Evolutionary conservation across 1,140 invertebrate species (phyloP).

Genomic region (Drosophila lacteicornis): DNA sequence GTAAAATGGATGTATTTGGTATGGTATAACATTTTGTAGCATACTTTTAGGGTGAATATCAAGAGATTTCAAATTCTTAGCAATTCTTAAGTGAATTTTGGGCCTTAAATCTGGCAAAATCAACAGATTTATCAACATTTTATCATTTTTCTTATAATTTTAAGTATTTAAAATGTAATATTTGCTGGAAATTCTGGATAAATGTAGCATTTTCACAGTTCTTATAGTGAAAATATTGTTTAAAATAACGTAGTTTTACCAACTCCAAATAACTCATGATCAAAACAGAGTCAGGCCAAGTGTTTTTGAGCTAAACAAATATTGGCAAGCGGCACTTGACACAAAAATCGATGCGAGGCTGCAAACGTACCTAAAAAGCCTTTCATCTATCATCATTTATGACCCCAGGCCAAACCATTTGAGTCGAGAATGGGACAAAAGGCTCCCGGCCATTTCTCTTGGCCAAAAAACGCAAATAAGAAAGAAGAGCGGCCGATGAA

Average conservation of each 20-base stretch:
- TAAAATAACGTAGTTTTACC: not conserved
- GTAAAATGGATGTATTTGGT: too few relatives aligned
- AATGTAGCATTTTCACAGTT: too few relatives aligned
- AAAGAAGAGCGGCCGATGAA: conserved; percentile 38
- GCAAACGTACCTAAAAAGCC: conserved; percentile 19
- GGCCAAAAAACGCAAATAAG: conserved; percentile 58
- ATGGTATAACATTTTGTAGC: not conserved
- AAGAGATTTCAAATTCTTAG: not conserved
- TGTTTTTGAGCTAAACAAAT: conserved; percentile 34
- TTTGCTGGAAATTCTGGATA: too few relatives aligned
- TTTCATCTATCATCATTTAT: conserved; percentile 50
- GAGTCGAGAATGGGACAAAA: conserved; percentile 17
- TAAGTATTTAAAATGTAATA: too few relatives aligned
- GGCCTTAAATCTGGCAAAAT: too few relatives aligned
- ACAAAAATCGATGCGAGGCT: conserved; percentile 22
- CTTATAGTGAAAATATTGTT: too few relatives aligned
- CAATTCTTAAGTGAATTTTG: too few relatives aligned
- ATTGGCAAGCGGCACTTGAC: conserved; percentile 57
- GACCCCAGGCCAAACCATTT: conserved; percentile 43
- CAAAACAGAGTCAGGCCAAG: conserved; percentile 19
- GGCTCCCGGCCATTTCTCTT: conserved; percentile 49
- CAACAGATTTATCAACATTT: too few relatives aligned
- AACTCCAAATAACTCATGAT: conserved; percentile 1
- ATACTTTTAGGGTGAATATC: not conserved
- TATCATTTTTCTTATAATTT: too few relatives aligned